These are phyloP conservation scores for Perizoma affinitatum DNA, from an alignment of 2,888 invertebrate species.

Conservation along the genomic window DNA sequence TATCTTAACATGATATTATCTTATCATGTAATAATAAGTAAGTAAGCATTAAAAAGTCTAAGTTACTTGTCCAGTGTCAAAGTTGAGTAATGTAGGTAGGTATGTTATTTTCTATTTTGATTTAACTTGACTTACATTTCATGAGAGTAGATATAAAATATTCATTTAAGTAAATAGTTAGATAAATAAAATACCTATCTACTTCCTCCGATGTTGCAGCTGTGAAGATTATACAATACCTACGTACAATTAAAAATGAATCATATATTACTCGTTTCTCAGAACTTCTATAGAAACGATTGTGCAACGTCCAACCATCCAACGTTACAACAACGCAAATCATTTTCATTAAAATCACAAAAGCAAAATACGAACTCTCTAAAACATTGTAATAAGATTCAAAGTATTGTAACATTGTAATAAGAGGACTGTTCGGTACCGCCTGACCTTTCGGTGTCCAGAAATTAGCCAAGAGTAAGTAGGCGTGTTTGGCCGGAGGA, in stretches of 20 bases:
- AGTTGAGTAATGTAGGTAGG: too few species aligned
- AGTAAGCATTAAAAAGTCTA: too few species aligned
- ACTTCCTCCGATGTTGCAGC: conserved; percentile 17
- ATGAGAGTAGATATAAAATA: too few species aligned
- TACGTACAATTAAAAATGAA: conserved; percentile 22
- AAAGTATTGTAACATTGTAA: too few species aligned
- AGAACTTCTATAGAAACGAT: conserved; percentile 20
- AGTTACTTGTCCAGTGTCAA: too few species aligned
- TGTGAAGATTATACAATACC: conserved; percentile 22
- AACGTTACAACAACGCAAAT: conserved; percentile 33
- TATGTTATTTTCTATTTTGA: too few species aligned
- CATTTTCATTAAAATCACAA: conserved; percentile 24
- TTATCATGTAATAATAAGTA: too few species aligned
- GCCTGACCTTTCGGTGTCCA: conserved; percentile 52
- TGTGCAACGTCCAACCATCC: conserved; percentile 25
- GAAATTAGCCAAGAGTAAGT: conserved; percentile 48
- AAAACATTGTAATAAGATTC: conserved; percentile 1
- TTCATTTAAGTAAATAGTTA: too few species aligned
- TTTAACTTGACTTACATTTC: too few species aligned
- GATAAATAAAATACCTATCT: too few species aligned
- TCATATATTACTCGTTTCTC: conserved; percentile 21
- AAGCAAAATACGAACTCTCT: conserved; percentile 7
- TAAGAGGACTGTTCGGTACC: conserved; percentile 11
- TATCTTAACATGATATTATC: too few species aligned
- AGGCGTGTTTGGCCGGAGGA: conserved; percentile 24